Evolutionary conservation across 2,888 invertebrate species (phyloP), one percentile per base, ranked within the genome.

Genomic region (Agrotis exclamationis): DNA sequence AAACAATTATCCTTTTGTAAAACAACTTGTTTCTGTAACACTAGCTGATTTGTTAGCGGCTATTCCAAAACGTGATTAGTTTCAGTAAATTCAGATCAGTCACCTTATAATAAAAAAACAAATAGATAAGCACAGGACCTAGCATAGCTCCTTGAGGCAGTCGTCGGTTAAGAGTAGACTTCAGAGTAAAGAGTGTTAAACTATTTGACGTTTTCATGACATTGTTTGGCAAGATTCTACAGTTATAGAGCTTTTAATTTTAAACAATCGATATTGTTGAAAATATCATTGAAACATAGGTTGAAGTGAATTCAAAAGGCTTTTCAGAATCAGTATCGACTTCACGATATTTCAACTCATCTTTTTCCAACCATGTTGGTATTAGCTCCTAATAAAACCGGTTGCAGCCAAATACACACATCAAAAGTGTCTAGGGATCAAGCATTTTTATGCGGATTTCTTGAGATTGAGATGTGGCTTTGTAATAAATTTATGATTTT

Each of bases 1-100:
- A 69, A 50, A 59, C 44, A 74, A 69, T 39, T 39, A 53, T 59
- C 62, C 60, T 63, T 70, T 69, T 59, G 62, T 56, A 48, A 28
- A 45, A 50, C 18, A 47, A 74, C 13, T 39, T 13, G 62, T 47
- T 62, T 65, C 48, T 51, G 18, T 62, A 71, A 54, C 11, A 50
- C 54, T 13, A 60, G 18, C 3, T 33, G 14, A 28, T 56, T 22
- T 9, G 28, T n/a, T 20, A 28, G 39, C 9, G 39, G 11, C 11
- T 9, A 39, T 9, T 9, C 9, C 39, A 39, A 39, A 11, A 9
- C 39, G 11, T 39, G 39, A 39, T 39, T 39, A 39, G 1, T 39
- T 39, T 39, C 39, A 39, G 9, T 28, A 28, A 28, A 28, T 28
- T 28, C 28, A 28, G 28, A 28, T 5, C 28, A 28, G 28, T 28